A percentile compares a stretch with the other conserved stretches of the same genome.
Conservation (phyloP, 2,797 vertebrate genomes). For the Selene dorsalis region DNA sequence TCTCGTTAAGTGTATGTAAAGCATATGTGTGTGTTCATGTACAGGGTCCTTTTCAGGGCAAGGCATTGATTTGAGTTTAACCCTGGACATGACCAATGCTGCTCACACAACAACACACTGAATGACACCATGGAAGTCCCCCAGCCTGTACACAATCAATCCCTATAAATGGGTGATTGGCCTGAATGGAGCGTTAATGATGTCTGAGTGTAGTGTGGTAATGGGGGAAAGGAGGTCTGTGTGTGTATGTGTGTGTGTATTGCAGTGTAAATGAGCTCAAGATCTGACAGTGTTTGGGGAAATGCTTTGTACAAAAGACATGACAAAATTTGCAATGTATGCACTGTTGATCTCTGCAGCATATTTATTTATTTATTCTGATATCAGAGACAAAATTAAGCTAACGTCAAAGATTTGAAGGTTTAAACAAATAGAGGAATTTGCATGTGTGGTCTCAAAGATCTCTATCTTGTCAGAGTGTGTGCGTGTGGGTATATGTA, state of each 20-base stretch:
- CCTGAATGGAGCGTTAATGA: conserved; percentile 74
- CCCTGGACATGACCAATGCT: conserved; percentile 49
- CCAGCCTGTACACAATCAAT: conserved; percentile 71
- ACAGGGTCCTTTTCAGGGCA: conserved; percentile 54
- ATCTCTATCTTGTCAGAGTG: conserved; percentile 6
- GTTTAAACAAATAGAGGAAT: conserved; percentile 46
- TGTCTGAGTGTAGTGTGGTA: conserved; percentile 64
- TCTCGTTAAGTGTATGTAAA: not conserved
- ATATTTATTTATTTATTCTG: conserved; percentile 6
- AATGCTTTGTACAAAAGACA: conserved; percentile 19
- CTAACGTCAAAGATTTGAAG: conserved; percentile 36
- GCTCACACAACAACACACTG: conserved; percentile 51
- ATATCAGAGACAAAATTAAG: conserved; percentile 14
- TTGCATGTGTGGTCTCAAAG: conserved; percentile 32
- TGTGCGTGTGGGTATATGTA: conserved; percentile 8
- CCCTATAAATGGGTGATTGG: conserved; percentile 73
- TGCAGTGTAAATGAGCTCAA: conserved; percentile 36
- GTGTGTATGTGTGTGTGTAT: conserved; percentile 16
- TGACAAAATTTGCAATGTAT: not conserved
- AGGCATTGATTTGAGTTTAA: conserved; percentile 81
- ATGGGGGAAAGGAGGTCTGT: conserved; percentile 25
- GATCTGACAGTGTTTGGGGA: conserved; percentile 35
- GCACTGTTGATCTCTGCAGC: conserved; percentile 9
- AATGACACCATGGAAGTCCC: conserved; percentile 54
- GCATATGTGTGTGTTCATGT: not conserved